These are phyloP conservation scores for Pseudomugil gertrudae DNA, from an alignment of 2,797 vertebrate genomes.

Conservation along the genomic window DNA sequence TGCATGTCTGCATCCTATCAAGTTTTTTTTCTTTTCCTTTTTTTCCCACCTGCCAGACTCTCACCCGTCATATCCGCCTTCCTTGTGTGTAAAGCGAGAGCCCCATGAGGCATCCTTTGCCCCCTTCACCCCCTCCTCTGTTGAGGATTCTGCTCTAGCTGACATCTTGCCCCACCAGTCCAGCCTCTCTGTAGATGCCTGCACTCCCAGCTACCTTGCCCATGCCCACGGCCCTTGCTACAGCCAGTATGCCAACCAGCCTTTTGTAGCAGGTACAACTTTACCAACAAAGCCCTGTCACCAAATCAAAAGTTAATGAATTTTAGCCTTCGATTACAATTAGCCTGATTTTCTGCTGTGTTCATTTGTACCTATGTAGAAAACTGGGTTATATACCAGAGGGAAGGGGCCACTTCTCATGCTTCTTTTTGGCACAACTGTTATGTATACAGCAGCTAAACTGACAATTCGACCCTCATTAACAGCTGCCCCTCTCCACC, in stretches of 20 bases:
- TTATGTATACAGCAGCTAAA: slow-evolving; percentile 61
- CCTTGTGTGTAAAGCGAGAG: slow-evolving; percentile 91
- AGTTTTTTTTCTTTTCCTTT: slow-evolving; percentile 41
- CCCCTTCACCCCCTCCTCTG: slow-evolving; percentile 90
- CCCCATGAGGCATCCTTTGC: slow-evolving; percentile 93
- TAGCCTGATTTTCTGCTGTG: slow-evolving; percentile 33
- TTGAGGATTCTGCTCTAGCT: slow-evolving; percentile 81
- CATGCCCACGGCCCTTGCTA: slow-evolving; percentile 88
- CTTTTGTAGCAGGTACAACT: slow-evolving; percentile 89
- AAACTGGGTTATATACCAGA: slow-evolving; percentile 20
- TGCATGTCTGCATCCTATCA: slow-evolving; percentile 66
- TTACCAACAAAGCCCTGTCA: slow-evolving; percentile 41
- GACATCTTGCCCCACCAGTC: slow-evolving; percentile 91
- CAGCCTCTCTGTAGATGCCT: slow-evolving; percentile 90
- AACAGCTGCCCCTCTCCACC: slow-evolving; percentile 52
- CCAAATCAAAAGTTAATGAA: slow-evolving; percentile 25
- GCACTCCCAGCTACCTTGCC: slow-evolving; percentile 87
- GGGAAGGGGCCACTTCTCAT: slow-evolving; percentile 21
- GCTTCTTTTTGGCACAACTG: slow-evolving; percentile 38
- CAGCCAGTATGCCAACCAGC: slow-evolving; percentile 90
- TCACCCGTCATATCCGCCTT: slow-evolving; percentile 88
- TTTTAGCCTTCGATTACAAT: slow-evolving; percentile 24
- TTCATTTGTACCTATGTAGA: slow-evolving; percentile 10
- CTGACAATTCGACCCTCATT: slow-evolving; percentile 72
- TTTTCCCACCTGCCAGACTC: slow-evolving; percentile 77